Evolutionary conservation across 64 coral and sea anemone genomes (phyloP).

Genomic region (Montipora sp.): DNA sequence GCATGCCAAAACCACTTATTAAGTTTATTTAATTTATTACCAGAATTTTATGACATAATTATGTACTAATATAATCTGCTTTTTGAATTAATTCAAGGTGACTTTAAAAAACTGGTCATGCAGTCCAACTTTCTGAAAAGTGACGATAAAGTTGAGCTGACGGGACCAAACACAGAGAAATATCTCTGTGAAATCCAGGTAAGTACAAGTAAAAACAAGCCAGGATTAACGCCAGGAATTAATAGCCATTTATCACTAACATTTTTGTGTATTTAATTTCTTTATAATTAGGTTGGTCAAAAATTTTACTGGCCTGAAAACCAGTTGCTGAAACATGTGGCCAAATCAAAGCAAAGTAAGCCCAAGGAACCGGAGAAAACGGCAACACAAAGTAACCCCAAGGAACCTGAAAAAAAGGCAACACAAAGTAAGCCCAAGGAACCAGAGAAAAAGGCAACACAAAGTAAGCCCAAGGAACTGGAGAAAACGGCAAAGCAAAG

Average conservation of each 20-base stretch:
- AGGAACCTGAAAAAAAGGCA: neutral
- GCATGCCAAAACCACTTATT: neutral
- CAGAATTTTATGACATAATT: neutral
- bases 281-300: too few species aligned
- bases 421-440: too few species aligned
- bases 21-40: slow-evolving; percentile 1
- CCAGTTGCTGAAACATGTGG: neutral
- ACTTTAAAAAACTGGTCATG: neutral
- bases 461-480: too few species aligned
- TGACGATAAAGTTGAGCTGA: neutral
- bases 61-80: slow-evolving; percentile 5
- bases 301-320: too few species aligned
- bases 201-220: neutral
- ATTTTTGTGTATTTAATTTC: too few species aligned
- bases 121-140: slow-evolving; percentile 1
- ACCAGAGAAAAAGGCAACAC: too few species aligned
- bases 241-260: neutral
- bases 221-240: neutral
- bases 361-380: neutral
- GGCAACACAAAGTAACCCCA: neutral
- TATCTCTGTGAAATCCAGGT: neutral
- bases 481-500: too few species aligned
- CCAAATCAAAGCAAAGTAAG: neutral
- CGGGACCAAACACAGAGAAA: neutral
- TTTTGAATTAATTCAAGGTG: slow-evolving; percentile 8